Evolutionary conservation across 2,113 vertebrate species (phyloP).

Genomic region (Gavialis gangeticus): DNA sequence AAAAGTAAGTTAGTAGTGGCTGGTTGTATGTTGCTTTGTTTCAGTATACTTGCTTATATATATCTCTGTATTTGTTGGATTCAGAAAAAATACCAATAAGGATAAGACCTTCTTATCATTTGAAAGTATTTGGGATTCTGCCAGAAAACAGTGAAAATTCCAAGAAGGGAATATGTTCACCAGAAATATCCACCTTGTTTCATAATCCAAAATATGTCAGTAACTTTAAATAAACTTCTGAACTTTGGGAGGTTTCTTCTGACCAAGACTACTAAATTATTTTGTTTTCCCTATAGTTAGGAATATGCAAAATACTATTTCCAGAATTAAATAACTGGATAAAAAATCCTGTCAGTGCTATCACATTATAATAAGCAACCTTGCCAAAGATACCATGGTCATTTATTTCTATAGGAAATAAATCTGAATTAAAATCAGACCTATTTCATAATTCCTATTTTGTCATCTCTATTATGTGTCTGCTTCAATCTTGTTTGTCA

Average conservation of each 20-base stretch:
- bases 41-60: not conserved
- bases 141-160: not conserved
- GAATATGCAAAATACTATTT: not conserved
- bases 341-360: not conserved
- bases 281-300: not conserved
- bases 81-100: not conserved
- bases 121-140: not conserved
- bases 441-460: not conserved
- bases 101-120: not conserved
- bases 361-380: not conserved
- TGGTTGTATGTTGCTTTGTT: not conserved
- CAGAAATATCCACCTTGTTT: not conserved
- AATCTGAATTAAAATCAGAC: constrained; percentile 37
- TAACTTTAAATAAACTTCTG: not conserved
- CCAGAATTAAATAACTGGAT: constrained; percentile 2
- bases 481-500: not conserved
- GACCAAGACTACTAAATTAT: not conserved
- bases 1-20: not conserved
- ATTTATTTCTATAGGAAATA: not conserved
- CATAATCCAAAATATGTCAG: not conserved
- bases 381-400: not conserved
- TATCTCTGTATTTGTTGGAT: accelerated
- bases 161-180: not conserved
- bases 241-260: not conserved
- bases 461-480: not conserved